phyloP scores from a whole-genome alignment of 1,140 invertebrate species.

The Nomia melanderi region DNA sequence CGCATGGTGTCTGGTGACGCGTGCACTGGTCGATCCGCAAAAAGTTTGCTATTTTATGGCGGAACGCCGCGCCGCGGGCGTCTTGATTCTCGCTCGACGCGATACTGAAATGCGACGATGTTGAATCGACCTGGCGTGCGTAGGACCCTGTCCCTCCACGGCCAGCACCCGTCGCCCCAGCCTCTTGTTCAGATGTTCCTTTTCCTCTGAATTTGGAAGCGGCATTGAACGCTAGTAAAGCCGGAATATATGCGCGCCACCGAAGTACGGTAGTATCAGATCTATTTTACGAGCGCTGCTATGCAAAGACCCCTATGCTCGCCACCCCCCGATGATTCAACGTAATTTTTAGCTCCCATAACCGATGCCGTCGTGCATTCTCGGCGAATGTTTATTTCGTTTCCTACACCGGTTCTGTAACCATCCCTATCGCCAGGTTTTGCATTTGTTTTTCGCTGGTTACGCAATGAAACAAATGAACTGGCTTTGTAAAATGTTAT shows the following conservation, averaged over 20 bases:
- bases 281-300: slow-evolving; percentile 23
- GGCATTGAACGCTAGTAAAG: slow-evolving; percentile 6
- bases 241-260: neutral
- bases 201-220: slow-evolving; percentile 26
- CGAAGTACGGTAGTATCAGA: slow-evolving; percentile 18
- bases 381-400: slow-evolving; percentile 7
- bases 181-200: neutral
- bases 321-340: slow-evolving; percentile 27
- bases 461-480: neutral
- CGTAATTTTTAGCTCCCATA: slow-evolving; percentile 19
- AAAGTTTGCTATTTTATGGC: slow-evolving; percentile 28
- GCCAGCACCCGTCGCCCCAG: no score
- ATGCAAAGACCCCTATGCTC: slow-evolving; percentile 14
- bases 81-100: slow-evolving; percentile 20
- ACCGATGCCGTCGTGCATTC: slow-evolving; percentile 7
- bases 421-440: neutral
- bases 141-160: neutral
- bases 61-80: neutral
- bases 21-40: neutral
- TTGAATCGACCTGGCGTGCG: slow-evolving; percentile 23
- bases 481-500: neutral
- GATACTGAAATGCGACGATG: slow-evolving; percentile 1
- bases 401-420: neutral
- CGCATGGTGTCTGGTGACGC: slow-evolving; percentile 1
- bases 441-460: no score